phyloP scores from a whole-genome alignment of 1,140 invertebrate species.

The Anastrepha ludens region DNA sequence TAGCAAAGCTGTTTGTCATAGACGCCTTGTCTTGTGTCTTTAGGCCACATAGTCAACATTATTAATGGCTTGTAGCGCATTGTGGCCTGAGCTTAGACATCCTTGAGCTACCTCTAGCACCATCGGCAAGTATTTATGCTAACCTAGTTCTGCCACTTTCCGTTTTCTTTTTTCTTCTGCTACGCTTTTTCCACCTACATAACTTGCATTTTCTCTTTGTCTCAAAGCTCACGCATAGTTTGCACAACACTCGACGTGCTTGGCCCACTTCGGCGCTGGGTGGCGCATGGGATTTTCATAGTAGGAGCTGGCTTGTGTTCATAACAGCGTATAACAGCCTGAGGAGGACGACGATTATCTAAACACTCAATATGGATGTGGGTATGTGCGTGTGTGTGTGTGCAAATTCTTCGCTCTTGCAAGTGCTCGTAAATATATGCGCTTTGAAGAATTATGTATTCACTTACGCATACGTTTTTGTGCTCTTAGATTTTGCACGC shows the following conservation, averaged over 20 bases:
- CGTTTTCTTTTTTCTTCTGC: neutral
- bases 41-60: conserved; percentile 52
- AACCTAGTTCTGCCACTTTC: conserved; percentile 32
- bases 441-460: too few relatives aligned
- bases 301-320: neutral
- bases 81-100: neutral
- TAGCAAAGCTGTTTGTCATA: conserved; percentile 12
- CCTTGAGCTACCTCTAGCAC: conserved; percentile 4
- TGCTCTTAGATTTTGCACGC: neutral
- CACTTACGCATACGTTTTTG: too few relatives aligned
- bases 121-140: conserved; percentile 15
- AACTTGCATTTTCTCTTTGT: neutral
- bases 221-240: neutral
- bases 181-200: neutral
- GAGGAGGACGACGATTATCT: neutral
- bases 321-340: neutral
- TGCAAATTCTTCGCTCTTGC: too few relatives aligned
- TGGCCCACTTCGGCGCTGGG: conserved; percentile 13
- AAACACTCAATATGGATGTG: neutral
- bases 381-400: neutral
- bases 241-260: conserved; percentile 12
- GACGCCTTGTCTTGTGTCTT: conserved; percentile 44
- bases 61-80: conserved; percentile 19
- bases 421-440: too few relatives aligned
- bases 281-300: neutral